These are phyloP conservation scores for Chaetogeoica ovagalla DNA, from an alignment of 2,888 invertebrate species.

Conservation along the genomic window DNA sequence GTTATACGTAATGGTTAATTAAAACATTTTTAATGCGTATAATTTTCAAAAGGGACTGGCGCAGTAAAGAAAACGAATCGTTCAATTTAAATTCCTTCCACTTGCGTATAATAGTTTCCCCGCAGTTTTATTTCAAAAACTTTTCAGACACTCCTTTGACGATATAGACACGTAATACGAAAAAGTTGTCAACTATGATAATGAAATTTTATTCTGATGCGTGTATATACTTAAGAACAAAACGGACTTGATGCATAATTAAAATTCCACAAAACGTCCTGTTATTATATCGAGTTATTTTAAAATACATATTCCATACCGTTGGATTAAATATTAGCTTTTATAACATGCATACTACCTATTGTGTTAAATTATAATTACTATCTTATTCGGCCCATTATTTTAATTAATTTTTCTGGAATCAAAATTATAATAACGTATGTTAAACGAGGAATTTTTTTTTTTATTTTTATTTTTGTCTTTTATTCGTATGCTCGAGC, in stretches of 20 bases:
- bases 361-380: no score
- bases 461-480: no score
- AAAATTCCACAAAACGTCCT: neutral
- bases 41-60: conserved; percentile 3
- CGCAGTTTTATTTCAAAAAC: conserved; percentile 4
- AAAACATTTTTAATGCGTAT: neutral
- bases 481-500: no score
- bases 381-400: no score
- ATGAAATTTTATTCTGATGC: conserved; percentile 12
- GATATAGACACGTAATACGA: neutral
- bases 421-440: no score
- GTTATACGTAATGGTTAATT: conserved; percentile 8
- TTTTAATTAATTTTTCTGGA: no score
- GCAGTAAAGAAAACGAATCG: neutral
- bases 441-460: no score
- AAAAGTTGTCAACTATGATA: conserved; percentile 15
- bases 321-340: neutral
- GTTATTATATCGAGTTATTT: neutral
- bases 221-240: no score
- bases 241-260: neutral
- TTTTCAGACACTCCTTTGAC: neutral
- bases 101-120: neutral
- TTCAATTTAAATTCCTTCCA: conserved; percentile 17
- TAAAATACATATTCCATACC: neutral
- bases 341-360: neutral